These are phyloP conservation scores for Chironomus riparius DNA, from an alignment of 2,888 invertebrate species.

Conservation along the genomic window DNA sequence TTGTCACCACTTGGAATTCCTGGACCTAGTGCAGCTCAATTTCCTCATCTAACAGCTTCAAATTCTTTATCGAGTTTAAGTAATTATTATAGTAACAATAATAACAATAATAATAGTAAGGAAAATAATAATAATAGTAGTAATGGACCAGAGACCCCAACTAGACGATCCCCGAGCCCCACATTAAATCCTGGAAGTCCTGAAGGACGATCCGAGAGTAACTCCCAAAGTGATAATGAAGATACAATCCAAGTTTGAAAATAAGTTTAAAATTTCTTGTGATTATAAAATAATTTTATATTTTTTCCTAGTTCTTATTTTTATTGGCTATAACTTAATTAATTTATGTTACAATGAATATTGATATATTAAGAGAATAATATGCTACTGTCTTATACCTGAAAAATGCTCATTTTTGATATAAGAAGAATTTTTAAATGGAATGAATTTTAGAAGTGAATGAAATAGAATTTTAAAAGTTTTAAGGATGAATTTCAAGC, in stretches of 20 bases:
- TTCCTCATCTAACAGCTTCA: slow-evolving; percentile 50
- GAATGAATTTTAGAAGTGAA: neutral
- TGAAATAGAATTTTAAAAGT: neutral
- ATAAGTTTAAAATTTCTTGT: neutral
- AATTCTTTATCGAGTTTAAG: slow-evolving; percentile 51
- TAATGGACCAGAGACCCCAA: slow-evolving; percentile 26
- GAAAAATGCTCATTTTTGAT: slow-evolving; percentile 13
- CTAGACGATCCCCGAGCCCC: slow-evolving; percentile 38
- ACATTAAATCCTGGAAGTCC: slow-evolving; percentile 43
- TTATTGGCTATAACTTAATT: neutral
- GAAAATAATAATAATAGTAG: slow-evolving; percentile 19
- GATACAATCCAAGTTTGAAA: slow-evolving; percentile 42
- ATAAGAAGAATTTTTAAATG: neutral
- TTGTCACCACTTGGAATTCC: slow-evolving; percentile 35
- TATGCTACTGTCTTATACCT: slow-evolving; percentile 4
- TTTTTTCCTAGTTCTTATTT: neutral
- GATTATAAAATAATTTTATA: neutral
- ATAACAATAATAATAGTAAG: slow-evolving; percentile 1
- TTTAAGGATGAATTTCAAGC: neutral
- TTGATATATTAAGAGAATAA: too few relatives aligned
- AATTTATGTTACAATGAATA: neutral
- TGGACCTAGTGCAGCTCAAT: slow-evolving; percentile 38
- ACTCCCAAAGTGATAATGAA: slow-evolving; percentile 40
- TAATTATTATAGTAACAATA: slow-evolving; percentile 42
- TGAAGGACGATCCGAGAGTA: slow-evolving; percentile 41